Conservation (phyloP, 2,888 invertebrate species). For the Caenorhabditis doughertyi region DNA sequence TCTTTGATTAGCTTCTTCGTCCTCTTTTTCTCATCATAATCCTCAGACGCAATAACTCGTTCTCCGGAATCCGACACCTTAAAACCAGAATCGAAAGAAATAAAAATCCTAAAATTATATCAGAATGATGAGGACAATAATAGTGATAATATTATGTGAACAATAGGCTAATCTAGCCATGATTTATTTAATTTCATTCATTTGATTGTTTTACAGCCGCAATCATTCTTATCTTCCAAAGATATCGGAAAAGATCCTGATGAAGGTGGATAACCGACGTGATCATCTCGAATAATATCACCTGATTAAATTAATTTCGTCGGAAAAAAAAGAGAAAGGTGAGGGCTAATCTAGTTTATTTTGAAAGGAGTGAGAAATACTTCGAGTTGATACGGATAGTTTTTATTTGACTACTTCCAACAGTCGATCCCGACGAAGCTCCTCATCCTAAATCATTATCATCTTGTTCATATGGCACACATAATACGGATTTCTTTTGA, state of each 20-base stretch:
- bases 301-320: constrained; percentile 2
- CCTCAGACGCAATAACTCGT: constrained; percentile 35
- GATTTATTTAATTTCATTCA: constrained; percentile 32
- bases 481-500: too few species aligned
- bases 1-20: constrained; percentile 27
- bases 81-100: constrained; percentile 22
- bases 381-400: too few species aligned
- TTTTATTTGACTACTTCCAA: too few species aligned
- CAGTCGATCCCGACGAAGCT: too few species aligned
- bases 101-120: constrained; percentile 31
- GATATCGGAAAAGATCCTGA: constrained; percentile 22
- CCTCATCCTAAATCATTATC: too few species aligned
- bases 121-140: constrained; percentile 20
- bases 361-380: too few species aligned
- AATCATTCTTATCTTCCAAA: constrained; percentile 18
- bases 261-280: background rate
- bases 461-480: too few species aligned
- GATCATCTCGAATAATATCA: constrained; percentile 32
- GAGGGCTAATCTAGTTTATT: constrained; percentile 8
- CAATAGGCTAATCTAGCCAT: constrained; percentile 37
- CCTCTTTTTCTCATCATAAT: background rate
- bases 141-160: constrained; percentile 40
- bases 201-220: constrained; percentile 24
- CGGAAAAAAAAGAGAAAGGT: constrained; percentile 17
- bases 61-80: constrained; percentile 39